Percentiles rank a stretch among this genome's conserved stretches.
Evolutionary conservation across 2,113 vertebrate species (phyloP).

Genomic region (Bettongia penicillata): DNA sequence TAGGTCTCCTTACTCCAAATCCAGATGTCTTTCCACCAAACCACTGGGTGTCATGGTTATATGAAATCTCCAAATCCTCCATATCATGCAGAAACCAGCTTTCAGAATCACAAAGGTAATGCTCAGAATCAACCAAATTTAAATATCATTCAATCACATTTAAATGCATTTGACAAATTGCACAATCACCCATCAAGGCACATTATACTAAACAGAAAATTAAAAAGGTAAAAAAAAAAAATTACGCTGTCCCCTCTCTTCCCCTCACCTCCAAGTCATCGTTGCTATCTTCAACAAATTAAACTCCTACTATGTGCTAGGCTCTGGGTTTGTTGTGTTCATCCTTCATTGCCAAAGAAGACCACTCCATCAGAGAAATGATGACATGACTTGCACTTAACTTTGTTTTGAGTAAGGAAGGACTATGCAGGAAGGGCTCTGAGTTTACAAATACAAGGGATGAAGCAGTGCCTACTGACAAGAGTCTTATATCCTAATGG

Average conservation of each 20-base stretch:
- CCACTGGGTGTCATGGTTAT: neutral
- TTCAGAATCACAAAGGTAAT: neutral
- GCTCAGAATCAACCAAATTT: neutral
- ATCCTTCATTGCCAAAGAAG: too few species aligned
- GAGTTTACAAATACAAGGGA: neutral
- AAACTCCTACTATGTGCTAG: neutral
- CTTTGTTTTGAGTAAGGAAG: too few species aligned
- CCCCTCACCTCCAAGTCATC: slow-evolving; percentile 2
- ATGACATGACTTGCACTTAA: too few species aligned
- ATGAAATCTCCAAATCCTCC: neutral
- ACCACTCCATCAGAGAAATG: too few species aligned
- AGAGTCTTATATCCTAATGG: neutral
- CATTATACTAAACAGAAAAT: neutral
- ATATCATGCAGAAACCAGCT: neutral
- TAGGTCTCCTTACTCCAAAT: neutral
- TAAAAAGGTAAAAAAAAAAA: neutral
- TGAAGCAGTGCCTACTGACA: neutral
- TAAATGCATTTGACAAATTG: neutral
- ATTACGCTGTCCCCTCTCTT: neutral
- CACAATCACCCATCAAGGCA: neutral
- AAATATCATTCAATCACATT: neutral
- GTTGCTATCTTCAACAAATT: neutral
- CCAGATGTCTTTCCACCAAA: neutral
- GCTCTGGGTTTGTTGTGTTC: neutral
- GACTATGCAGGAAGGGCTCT: too few species aligned